Evolutionary conservation across 2,888 invertebrate species (phyloP).

Genomic region (Epistrophella euchroma): DNA sequence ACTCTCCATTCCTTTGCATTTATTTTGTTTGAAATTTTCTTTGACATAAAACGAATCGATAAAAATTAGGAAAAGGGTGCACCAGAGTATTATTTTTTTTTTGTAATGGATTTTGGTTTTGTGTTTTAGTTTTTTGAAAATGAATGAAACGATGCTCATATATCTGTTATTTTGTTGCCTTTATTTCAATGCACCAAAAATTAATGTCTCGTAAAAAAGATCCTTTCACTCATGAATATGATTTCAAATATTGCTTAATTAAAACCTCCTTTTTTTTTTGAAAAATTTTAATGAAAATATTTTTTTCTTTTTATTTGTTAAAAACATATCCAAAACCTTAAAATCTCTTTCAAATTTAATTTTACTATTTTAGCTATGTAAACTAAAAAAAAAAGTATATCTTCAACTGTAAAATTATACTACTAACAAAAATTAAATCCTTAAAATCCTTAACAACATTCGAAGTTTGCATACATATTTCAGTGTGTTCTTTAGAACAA

Average conservation of each 20-base stretch:
- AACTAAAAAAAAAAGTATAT: background rate
- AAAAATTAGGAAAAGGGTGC: constrained; percentile 6
- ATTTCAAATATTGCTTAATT: background rate
- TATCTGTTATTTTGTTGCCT: background rate
- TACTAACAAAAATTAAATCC: constrained; percentile 16
- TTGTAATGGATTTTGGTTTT: background rate
- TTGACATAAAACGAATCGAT: constrained; percentile 13
- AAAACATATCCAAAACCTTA: background rate
- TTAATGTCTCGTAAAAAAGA: background rate
- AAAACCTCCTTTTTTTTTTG: background rate
- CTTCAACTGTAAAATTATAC: constrained; percentile 18
- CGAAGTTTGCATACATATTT: constrained; percentile 5
- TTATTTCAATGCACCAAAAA: background rate
- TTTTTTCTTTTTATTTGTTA: background rate
- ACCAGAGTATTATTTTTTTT: background rate
- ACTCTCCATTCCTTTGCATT: background rate
- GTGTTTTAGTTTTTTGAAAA: background rate
- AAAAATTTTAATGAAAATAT: too few relatives aligned
- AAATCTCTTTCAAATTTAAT: background rate
- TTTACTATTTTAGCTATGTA: background rate
- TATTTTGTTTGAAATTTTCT: constrained; percentile 16
- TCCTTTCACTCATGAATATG: background rate
- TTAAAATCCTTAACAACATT: constrained; percentile 19
- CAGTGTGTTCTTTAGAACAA: constrained; percentile 28
- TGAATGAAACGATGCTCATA: background rate